These are phyloP conservation scores for Artibeus lituratus DNA, from an alignment of 2,797 vertebrate genomes.

Conservation along the genomic window DNA sequence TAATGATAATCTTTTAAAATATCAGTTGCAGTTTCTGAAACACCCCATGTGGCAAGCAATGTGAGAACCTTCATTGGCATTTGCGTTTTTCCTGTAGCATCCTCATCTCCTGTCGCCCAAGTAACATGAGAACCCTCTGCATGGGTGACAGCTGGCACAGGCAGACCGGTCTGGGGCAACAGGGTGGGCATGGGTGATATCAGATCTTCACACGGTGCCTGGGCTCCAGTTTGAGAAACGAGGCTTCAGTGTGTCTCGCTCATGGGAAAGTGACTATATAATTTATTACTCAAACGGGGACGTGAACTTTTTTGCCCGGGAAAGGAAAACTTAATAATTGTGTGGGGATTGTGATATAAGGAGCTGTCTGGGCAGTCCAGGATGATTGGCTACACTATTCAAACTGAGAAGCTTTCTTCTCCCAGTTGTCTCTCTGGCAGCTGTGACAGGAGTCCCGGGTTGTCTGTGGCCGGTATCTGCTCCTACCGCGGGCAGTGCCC, in stretches of 20 bases:
- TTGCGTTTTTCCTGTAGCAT: not conserved
- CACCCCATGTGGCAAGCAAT: not conserved
- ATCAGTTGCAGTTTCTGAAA: not conserved
- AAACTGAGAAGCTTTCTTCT: not conserved
- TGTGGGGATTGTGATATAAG: not conserved
- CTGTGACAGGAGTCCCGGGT: not conserved
- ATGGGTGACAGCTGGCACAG: not conserved
- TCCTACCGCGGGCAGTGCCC: not conserved
- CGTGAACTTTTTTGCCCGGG: not conserved
- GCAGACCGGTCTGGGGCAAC: not conserved
- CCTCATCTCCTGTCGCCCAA: not conserved
- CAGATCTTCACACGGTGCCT: not conserved
- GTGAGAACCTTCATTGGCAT: not conserved
- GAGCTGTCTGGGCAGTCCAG: not conserved
- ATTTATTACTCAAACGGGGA: not conserved
- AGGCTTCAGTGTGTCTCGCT: not conserved
- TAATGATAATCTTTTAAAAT: constrained; percentile 44
- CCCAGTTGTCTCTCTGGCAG: not conserved
- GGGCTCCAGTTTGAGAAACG: not conserved
- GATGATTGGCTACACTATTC: not conserved
- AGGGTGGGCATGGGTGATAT: not conserved
- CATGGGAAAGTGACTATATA: not conserved
- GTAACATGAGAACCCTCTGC: not conserved
- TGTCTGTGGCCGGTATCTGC: not conserved
- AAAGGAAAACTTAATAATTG: not conserved